phyloP scores from a whole-genome alignment of 2,888 invertebrate genomes.

The Lochmaea crataegi region DNA sequence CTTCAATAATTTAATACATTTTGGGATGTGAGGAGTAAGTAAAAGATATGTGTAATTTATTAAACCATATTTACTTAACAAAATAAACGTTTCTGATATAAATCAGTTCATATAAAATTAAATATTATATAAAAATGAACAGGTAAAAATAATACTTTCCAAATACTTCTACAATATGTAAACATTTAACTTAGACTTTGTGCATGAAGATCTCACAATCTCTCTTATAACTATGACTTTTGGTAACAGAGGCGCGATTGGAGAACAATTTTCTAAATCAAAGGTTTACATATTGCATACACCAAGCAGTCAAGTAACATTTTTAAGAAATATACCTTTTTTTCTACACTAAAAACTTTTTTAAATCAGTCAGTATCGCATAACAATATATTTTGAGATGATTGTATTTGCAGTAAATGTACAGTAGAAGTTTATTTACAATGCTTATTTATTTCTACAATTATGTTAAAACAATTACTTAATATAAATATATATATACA shows the following conservation, averaged over 20 bases:
- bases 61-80: slow-evolving; percentile 49
- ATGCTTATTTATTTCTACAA: background rate
- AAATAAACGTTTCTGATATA: slow-evolving; percentile 48
- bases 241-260: background rate
- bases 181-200: background rate
- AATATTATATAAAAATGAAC: slow-evolving; percentile 51
- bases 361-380: background rate
- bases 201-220: background rate
- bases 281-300: background rate
- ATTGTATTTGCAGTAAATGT: background rate
- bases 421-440: slow-evolving; percentile 4
- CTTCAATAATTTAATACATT: no score
- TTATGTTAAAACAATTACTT: background rate
- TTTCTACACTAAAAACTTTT: background rate
- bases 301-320: slow-evolving; percentile 8
- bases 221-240: slow-evolving; percentile 2
- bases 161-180: slow-evolving; percentile 38
- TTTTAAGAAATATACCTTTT: background rate
- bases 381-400: background rate
- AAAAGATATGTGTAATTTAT: slow-evolving; percentile 11
- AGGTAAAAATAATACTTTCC: slow-evolving; percentile 51
- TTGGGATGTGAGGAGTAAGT: background rate
- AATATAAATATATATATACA: slow-evolving; percentile 2
- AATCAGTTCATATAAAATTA: slow-evolving; percentile 50
- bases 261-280: background rate